Conservation (phyloP, 1,140 invertebrate genomes). For the Cardiocondyla obscurior region DNA sequence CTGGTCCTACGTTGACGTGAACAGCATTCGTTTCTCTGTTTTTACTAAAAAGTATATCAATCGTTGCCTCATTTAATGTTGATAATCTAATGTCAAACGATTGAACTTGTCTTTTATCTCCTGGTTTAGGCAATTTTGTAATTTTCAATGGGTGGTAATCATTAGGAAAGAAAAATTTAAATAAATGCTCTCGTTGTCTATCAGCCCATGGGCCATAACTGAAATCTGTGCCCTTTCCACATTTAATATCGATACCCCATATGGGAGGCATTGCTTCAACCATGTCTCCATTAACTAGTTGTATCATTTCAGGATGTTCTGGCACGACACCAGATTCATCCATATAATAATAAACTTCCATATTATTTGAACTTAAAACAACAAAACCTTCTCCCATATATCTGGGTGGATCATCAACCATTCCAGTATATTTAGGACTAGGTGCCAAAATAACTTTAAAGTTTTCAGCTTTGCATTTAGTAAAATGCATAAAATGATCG, state of each 20-base stretch:
- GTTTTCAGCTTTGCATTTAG: conserved; percentile 97
- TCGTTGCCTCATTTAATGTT: conserved; percentile 95
- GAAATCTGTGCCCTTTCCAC: conserved; percentile 98
- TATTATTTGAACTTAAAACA: conserved; percentile 96
- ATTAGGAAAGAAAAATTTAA: conserved; percentile 98
- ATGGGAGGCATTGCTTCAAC: conserved; percentile 95
- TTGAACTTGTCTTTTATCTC: conserved; percentile 94
- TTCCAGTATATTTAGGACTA: conserved; percentile 96
- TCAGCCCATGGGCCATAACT: conserved; percentile 99
- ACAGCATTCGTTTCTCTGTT: conserved; percentile 98
- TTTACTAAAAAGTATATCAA: conserved; percentile 98
- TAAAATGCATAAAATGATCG: conserved; percentile 98
- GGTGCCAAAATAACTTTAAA: conserved; percentile 96
- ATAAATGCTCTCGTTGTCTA: conserved; percentile 96
- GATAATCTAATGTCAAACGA: conserved; percentile 96
- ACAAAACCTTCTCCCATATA: conserved; percentile 99
- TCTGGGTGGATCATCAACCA: conserved; percentile 97
- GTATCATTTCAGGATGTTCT: conserved; percentile 94
- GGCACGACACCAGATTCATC: conserved; percentile 96
- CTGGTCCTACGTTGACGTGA: conserved; percentile 96
- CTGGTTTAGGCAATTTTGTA: conserved; percentile 91
- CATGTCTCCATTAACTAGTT: conserved; percentile 96
- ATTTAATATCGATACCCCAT: conserved; percentile 98
- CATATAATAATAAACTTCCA: conserved; percentile 98
- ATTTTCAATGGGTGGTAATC: conserved; percentile 92